Base-by-base conservation (phyloP, 2,113 vertebrate species). In the Elachura formosa region DNA sequence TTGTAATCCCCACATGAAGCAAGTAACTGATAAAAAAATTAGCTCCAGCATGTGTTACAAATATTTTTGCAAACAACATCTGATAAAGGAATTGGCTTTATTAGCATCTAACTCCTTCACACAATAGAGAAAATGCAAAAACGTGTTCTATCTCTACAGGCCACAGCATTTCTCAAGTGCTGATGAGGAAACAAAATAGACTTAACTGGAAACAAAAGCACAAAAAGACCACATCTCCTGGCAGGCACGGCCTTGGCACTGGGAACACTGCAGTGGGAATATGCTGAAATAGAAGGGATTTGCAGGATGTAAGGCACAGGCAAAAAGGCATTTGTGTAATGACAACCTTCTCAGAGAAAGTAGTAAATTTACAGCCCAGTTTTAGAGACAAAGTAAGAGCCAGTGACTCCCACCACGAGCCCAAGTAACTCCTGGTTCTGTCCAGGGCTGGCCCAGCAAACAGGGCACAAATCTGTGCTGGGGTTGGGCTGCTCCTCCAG, bases 1-100 rank as follows among this genome's bases (percentile, higher is more conserved):
- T 48, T 59, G 46, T 76, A 89, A 84, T 74, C 87, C 90, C 73
- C 82, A 67, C 66, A 19, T 24, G 73, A 92, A 91, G 76, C 76
- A 92, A 95, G 82, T 46, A 87, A 61, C 90, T 79, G 89, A 84
- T 75, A 73, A 93, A 95, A 81, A 94, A 94, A 93, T 77, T 79
- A 78, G 55, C 88, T 94, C 62, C 66, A 95, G 56, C 54, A 36
- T 10, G 18, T 54, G 38, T 66, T 78, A 93, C 64, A 89, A 90
- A 88, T 90, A 93, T 67, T 93, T 95, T 84, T 84, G 68, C 90
- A 96, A 95, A 66, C 43, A 77, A 38, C 45, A 88, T 77, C 83
- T 59, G 80, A 93, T 94, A 84, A 95, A 93, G 66, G 40, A 82
- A 87, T 64, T 84, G n/a, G 76, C 68, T 81, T 84, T 84, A 76